Percentiles rank a stretch among this genome's conserved stretches.
These are phyloP conservation scores for Limanda limanda DNA, from an alignment of 2,113 vertebrate genomes.

Conservation along the genomic window DNA sequence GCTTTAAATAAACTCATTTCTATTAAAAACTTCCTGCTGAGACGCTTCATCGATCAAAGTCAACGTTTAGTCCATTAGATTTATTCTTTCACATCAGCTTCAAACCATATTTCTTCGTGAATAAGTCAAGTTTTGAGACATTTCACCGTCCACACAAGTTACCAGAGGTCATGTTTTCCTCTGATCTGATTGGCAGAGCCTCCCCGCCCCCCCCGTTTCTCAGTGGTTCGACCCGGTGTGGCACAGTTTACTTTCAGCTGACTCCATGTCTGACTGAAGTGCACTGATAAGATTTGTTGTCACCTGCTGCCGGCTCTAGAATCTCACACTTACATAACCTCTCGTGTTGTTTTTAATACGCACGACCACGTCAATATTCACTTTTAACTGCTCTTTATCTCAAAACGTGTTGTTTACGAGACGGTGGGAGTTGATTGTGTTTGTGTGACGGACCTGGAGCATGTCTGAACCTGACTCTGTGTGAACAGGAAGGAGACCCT, in stretches of 20 bases:
- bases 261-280: constrained; percentile 33
- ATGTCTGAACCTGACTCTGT: not conserved
- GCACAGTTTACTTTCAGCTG: constrained; percentile 9
- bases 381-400: too few species aligned
- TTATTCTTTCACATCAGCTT: too few species aligned
- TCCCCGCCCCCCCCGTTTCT: not conserved
- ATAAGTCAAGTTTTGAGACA: too few species aligned
- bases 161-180: not conserved
- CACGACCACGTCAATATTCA: too few species aligned
- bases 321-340: constrained; percentile 24
- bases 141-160: not conserved
- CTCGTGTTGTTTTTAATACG: not conserved
- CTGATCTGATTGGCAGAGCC: not conserved
- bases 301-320: not conserved
- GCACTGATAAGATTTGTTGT: constrained; percentile 40
- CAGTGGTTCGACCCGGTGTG: constrained; percentile 4
- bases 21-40: too few species aligned
- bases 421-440: not conserved
- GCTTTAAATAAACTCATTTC: too few species aligned
- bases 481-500: constrained; percentile 87
- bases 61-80: too few species aligned
- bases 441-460: not conserved
- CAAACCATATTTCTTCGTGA: too few species aligned
- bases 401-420: too few species aligned
- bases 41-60: too few species aligned